A percentile compares a stretch with the other conserved stretches of the same genome.
These are phyloP conservation scores for Mylabris sibirica DNA, from an alignment of 2,888 invertebrate species.

Conservation along the genomic window DNA sequence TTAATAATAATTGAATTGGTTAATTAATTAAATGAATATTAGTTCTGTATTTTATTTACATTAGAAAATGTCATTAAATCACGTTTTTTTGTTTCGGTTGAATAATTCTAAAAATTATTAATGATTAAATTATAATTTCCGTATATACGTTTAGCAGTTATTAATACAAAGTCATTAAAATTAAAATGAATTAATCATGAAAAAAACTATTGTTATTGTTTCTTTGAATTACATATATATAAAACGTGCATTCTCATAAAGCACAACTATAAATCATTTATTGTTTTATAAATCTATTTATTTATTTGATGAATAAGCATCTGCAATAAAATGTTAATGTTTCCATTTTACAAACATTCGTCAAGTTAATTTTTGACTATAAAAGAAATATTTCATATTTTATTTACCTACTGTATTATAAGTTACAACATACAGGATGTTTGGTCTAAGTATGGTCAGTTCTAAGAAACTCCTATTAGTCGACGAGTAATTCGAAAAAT, in stretches of 20 bases:
- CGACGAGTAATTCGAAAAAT: too few species aligned
- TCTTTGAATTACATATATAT: background rate
- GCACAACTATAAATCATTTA: background rate
- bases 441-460: too few species aligned
- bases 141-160: background rate
- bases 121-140: background rate
- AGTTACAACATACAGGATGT: too few species aligned
- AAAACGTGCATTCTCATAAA: background rate
- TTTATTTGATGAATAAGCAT: background rate
- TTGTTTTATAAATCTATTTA: background rate
- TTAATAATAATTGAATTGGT: too few species aligned
- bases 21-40: background rate
- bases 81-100: background rate
- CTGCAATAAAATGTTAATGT: background rate
- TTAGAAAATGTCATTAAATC: background rate
- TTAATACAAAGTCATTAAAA: background rate
- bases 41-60: background rate
- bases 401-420: too few species aligned
- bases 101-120: background rate
- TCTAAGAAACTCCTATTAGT: too few species aligned
- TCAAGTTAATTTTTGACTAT: background rate
- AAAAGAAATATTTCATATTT: background rate
- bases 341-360: background rate
- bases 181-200: background rate
- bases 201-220: background rate